Evolutionary conservation across 92 coral and sea anemone species (phyloP).

Genomic region (Plumapathes pennacea): DNA sequence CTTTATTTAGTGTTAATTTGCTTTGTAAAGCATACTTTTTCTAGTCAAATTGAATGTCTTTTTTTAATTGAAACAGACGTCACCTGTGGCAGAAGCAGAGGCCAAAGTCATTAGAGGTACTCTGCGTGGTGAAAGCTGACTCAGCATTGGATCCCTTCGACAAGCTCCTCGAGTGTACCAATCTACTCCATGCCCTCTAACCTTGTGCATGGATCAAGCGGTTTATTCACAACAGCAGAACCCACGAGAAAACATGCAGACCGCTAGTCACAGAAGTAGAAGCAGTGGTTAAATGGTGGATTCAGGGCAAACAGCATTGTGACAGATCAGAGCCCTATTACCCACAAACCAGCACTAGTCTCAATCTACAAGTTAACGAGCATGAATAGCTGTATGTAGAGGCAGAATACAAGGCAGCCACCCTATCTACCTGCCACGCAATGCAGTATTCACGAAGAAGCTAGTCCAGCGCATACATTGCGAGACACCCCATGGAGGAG

Average conservation of each 20-base stretch:
- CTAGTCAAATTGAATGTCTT: no score
- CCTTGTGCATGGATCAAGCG: no score
- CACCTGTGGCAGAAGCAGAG: neutral
- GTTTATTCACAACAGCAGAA: no score
- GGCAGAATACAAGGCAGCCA: slow-evolving; percentile 46
- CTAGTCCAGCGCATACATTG: slow-evolving; percentile 45
- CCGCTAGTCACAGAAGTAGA: slow-evolving; percentile 36
- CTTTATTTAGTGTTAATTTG: no score
- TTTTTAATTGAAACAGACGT: neutral
- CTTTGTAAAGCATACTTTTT: no score
- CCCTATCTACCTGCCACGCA: slow-evolving; percentile 35
- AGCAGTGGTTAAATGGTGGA: slow-evolving; percentile 38
- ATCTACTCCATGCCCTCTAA: no score
- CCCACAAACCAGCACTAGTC: slow-evolving; percentile 15
- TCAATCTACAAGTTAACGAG: slow-evolving; percentile 35
- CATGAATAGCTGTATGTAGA: slow-evolving; percentile 27
- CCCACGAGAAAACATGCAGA: no score
- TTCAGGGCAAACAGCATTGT: slow-evolving; percentile 18
- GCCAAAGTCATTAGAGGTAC: slow-evolving; percentile 22
- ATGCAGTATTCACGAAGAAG: slow-evolving; percentile 34
- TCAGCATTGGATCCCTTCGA: no score
- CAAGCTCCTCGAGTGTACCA: no score
- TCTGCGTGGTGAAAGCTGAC: no score
- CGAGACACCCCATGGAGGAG: slow-evolving; percentile 57
- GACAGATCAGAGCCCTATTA: slow-evolving; percentile 33